Conservation (phyloP, 1,140 invertebrate genomes). For the Trichomalopsis sarcophagae region DNA sequence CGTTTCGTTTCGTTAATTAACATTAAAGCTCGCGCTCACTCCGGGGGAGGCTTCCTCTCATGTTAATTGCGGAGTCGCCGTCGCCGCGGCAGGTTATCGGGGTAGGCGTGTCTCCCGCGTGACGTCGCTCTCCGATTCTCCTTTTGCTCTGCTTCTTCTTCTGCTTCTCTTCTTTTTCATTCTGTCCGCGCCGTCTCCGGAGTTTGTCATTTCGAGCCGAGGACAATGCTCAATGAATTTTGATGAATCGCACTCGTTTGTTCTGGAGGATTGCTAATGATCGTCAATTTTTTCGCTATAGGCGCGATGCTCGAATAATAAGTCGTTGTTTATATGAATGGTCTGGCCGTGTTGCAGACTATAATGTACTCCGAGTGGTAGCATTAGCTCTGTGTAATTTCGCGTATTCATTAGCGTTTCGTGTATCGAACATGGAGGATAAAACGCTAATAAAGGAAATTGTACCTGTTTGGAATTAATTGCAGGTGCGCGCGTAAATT, state of each 20-base stretch:
- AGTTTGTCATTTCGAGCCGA: constrained; percentile 14
- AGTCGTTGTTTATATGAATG: neutral
- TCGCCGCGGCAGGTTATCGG: constrained; percentile 35
- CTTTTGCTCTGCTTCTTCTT: neutral
- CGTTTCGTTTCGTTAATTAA: constrained; percentile 68
- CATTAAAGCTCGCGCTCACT: constrained; percentile 57
- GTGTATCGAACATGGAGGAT: neutral
- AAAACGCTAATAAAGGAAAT: neutral
- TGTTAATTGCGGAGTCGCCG: constrained; percentile 58
- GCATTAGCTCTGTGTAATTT: neutral
- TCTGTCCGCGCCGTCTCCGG: neutral
- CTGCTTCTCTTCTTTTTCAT: neutral
- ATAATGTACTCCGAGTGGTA: neutral
- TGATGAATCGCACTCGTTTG: constrained; percentile 50
- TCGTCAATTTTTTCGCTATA: neutral
- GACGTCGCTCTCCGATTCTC: constrained; percentile 46
- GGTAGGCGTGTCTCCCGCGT: constrained; percentile 58
- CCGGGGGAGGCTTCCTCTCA: constrained; percentile 38
- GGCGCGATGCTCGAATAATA: neutral
- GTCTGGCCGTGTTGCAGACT: neutral
- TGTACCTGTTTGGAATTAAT: neutral
- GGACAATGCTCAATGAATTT: constrained; percentile 58
- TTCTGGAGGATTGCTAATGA: constrained; percentile 26
- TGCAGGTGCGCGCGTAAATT: neutral
- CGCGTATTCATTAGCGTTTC: neutral